Conservation (phyloP, 2,113 vertebrate genomes). For the Anolis sagrei region DNA sequence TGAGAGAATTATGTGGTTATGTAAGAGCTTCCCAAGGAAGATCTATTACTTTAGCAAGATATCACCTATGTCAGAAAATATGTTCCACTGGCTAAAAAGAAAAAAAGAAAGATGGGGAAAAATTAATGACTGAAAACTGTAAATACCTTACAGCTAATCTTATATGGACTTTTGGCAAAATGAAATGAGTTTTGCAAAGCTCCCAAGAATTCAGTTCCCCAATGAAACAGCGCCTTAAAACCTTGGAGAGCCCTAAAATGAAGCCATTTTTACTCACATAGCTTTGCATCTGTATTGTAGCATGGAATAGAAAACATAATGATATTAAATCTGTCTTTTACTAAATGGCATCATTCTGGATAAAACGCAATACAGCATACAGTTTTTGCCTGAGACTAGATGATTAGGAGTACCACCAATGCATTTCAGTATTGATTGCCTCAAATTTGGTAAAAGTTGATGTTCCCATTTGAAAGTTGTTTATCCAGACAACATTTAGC, state of each 20-base stretch:
- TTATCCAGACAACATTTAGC: neutral
- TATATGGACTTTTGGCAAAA: conserved; percentile 14
- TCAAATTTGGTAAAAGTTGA: neutral
- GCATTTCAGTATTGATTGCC: neutral
- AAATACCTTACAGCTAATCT: conserved; percentile 36
- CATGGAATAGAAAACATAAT: neutral
- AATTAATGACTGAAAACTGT: neutral
- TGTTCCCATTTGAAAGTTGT: neutral
- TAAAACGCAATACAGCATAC: conserved; percentile 22
- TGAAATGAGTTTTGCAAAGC: conserved; percentile 36
- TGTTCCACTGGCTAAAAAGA: neutral
- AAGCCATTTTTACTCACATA: neutral
- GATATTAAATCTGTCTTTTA: conserved; percentile 54
- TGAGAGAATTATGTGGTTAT: conserved; percentile 2
- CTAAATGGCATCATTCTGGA: conserved; percentile 42
- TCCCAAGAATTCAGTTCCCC: conserved; percentile 43
- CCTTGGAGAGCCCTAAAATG: conserved; percentile 34
- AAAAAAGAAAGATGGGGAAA: neutral
- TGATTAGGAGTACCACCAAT: neutral
- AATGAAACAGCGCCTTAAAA: conserved; percentile 45
- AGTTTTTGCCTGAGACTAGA: conserved; percentile 19
- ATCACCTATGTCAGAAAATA: conserved; percentile 2
- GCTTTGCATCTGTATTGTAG: conserved; percentile 29
- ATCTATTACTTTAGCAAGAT: conserved; percentile 11
- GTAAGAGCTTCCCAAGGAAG: conserved; percentile 23